Evolutionary conservation across 2,888 invertebrate genomes (phyloP), one percentile per base, ranked within the genome.

Genomic region (Geophilus truncorum): DNA sequence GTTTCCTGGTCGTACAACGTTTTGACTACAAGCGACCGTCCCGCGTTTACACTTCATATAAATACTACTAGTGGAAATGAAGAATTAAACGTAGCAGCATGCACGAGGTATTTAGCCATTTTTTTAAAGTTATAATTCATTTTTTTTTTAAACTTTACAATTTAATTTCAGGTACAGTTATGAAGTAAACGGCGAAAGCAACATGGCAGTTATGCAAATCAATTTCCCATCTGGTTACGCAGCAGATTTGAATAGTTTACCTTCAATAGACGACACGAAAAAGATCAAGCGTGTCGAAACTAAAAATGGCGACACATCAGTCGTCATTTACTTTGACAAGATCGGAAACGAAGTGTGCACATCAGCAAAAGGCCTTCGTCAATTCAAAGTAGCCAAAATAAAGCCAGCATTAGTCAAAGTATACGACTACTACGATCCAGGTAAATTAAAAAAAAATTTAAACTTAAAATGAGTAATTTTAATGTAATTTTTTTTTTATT

Each of bases 181-280:
- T 5, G 32, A 83, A 6, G 85, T 84, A n/a, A 82, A 84, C 9
- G 79, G 83, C 10, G 77, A 23, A 34, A 94, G 94, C 82, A 96
- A 96, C 83, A 93, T 97, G 92, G 94, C 95, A 12, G 92, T 97
- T 0, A 93, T 97, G 90, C 95, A 96, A 85, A 93, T 97, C 0
- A 92, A 92, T 82, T 89, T 97, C 81, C 96, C 96, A 0, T 96
- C 96, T 0, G 97, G 97, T 15, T 97, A 93, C 86, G 91, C 93
- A 0, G 93, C 94, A 0, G 94, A 96, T 84, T 85, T 86, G 88
- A 91, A 83, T 92, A 85, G 87, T 92, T 84, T 92, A 92, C 81
- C 82, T 6, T 6, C 23, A n/a, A 34, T 57, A n/a, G 28, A 57
- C 7, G 80, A 84, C 5, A 85, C 86, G 23, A 82, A 85, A 30